Conservation (phyloP, 1,140 invertebrate species). For the Papilio glaucus region DNA sequence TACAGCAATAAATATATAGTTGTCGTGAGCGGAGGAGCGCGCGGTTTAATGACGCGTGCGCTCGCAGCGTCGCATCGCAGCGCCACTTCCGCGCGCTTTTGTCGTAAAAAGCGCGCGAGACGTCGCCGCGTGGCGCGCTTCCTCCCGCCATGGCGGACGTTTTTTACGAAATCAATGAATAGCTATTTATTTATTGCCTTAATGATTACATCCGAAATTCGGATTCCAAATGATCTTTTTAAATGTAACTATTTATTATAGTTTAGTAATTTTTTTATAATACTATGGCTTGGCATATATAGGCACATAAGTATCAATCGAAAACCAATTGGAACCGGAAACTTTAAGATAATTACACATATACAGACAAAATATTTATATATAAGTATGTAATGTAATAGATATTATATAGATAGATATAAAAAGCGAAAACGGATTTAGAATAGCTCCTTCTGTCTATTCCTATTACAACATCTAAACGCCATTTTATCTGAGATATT, state of each 20-base stretch:
- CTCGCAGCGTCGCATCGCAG: slow-evolving; percentile 65
- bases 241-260: neutral
- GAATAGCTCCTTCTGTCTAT: too few species aligned
- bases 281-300: neutral
- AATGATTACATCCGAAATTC: slow-evolving; percentile 28
- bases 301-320: neutral
- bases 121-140: slow-evolving; percentile 59
- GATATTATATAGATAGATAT: too few species aligned
- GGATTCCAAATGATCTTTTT: too few species aligned
- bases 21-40: slow-evolving; percentile 57
- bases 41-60: slow-evolving; percentile 75
- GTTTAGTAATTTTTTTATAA: neutral
- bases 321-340: neutral
- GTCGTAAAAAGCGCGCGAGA: slow-evolving; percentile 65
- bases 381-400: too few species aligned
- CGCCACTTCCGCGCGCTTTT: slow-evolving; percentile 75
- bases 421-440: too few species aligned
- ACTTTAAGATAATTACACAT: neutral
- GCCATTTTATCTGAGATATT: neutral
- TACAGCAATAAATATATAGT: slow-evolving; percentile 71
- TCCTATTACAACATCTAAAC: neutral
- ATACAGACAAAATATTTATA: neutral
- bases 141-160: slow-evolving; percentile 54
- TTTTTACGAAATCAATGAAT: slow-evolving; percentile 51
- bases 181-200: slow-evolving; percentile 24